Evolutionary conservation across 2,113 vertebrate genomes (phyloP).

Genomic region (Ciconia boyciana): DNA sequence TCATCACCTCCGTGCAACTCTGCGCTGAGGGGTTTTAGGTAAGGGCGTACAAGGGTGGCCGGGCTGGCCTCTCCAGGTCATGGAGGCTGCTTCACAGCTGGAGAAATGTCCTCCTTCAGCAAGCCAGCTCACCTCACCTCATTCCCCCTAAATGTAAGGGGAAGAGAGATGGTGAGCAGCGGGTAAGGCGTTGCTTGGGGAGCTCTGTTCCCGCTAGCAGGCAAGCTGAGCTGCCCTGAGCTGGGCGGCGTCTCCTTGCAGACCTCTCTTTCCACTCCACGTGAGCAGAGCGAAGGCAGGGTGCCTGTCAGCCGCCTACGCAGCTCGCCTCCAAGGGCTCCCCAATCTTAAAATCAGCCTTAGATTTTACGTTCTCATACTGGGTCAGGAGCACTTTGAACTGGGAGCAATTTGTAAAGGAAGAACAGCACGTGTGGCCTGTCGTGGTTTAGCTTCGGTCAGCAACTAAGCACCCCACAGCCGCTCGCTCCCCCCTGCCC

Average conservation of each 20-base stretch:
- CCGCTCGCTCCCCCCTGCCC: no score
- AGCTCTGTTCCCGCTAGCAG: not conserved
- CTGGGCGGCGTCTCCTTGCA: not conserved
- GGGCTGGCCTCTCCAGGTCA: not conserved
- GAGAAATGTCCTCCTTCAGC: not conserved
- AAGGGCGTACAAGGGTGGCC: not conserved
- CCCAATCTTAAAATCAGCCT: not conserved
- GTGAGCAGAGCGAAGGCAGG: not conserved
- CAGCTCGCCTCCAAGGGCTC: not conserved
- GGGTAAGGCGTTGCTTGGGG: no score
- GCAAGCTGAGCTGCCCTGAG: not conserved
- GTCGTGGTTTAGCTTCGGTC: no score
- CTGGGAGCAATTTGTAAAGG: not conserved
- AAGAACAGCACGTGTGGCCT: not conserved
- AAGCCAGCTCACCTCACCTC: not conserved
- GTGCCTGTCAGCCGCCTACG: not conserved
- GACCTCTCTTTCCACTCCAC: not conserved
- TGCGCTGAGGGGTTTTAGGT: not conserved
- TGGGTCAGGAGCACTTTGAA: not conserved
- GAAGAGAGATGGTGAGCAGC: not conserved
- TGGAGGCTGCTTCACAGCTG: no score
- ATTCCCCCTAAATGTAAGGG: not conserved
- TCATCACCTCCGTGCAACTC: not conserved
- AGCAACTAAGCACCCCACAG: no score
- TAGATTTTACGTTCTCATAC: not conserved